Percentiles rank a stretch among this genome's conserved stretches.
phyloP scores from a whole-genome alignment of 2,113 vertebrate species.

The Melanocharis versteri region DNA sequence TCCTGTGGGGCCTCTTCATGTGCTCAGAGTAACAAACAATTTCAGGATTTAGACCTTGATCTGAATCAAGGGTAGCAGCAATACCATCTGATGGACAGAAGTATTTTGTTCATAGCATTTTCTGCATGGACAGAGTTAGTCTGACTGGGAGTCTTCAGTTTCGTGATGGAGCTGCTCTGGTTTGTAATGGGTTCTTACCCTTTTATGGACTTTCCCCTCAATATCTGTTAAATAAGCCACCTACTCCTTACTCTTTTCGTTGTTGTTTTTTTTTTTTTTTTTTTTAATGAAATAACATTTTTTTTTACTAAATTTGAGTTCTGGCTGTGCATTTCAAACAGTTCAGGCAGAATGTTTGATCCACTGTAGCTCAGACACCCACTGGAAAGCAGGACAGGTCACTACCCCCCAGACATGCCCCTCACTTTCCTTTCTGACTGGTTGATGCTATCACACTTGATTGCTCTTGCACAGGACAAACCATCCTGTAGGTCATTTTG shows the following conservation, averaged over 20 bases:
- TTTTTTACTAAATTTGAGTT: not conserved
- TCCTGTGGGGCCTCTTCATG: conserved; percentile 53
- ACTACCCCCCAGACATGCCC: not conserved
- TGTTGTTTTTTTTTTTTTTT: not conserved
- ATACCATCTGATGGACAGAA: not conserved
- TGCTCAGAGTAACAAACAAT: conserved; percentile 62
- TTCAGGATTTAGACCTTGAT: conserved; percentile 26
- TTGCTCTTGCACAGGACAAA: not conserved
- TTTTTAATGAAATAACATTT: not conserved
- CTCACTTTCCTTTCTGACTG: not conserved
- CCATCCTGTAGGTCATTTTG: not conserved
- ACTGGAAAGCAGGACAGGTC: not conserved
- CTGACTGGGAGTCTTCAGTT: not conserved
- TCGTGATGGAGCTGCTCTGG: not conserved
- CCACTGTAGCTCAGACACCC: not conserved
- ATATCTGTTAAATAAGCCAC: not conserved
- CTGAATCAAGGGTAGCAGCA: not conserved
- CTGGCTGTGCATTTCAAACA: not conserved
- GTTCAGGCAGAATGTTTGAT: not conserved
- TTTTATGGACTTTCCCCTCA: not conserved
- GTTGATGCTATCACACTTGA: not conserved
- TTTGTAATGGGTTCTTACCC: not conserved
- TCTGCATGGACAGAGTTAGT: not conserved
- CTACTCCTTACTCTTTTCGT: not conserved
- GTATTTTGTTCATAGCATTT: not conserved